Conservation (phyloP, 2,888 invertebrate species). For the Andricus quercusramuli region DNA sequence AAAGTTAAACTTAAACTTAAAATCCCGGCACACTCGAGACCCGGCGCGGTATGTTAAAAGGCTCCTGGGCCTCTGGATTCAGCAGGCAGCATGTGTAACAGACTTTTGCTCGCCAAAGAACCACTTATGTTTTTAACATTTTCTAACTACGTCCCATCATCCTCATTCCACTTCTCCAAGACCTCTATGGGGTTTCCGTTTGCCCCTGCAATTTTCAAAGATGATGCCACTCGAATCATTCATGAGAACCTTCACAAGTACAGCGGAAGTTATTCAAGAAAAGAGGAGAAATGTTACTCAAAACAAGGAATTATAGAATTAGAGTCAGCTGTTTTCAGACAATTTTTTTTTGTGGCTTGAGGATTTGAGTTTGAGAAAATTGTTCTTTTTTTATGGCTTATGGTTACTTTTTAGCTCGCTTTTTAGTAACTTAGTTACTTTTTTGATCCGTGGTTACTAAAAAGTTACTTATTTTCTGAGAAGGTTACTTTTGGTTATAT, state of each 20-base stretch:
- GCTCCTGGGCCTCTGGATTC: constrained; percentile 41
- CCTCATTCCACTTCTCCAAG: constrained; percentile 28
- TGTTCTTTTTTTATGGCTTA: too few species aligned
- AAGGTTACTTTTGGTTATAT: too few species aligned
- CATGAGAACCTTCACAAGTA: background rate
- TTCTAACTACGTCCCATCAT: constrained; percentile 26
- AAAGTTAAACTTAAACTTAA: constrained; percentile 47
- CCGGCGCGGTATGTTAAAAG: constrained; percentile 69
- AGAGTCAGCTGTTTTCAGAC: too few species aligned
- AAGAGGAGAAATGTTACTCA: background rate
- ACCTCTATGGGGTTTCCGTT: constrained; percentile 9
- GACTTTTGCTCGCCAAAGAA: constrained; percentile 49
- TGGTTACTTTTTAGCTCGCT: too few species aligned
- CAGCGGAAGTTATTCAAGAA: background rate
- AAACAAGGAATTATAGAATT: too few species aligned
- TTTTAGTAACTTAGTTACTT: too few species aligned
- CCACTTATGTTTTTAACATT: constrained; percentile 58
- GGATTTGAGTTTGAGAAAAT: too few species aligned
- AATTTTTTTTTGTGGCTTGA: too few species aligned
- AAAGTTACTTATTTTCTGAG: too few species aligned
- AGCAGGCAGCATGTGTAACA: constrained; percentile 52
- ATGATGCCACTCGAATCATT: background rate
- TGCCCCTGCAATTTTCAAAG: background rate
- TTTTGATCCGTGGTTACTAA: too few species aligned
- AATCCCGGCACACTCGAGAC: constrained; percentile 60